phyloP scores from a whole-genome alignment of 2,888 invertebrate species.

The Rhingia rostrata region DNA sequence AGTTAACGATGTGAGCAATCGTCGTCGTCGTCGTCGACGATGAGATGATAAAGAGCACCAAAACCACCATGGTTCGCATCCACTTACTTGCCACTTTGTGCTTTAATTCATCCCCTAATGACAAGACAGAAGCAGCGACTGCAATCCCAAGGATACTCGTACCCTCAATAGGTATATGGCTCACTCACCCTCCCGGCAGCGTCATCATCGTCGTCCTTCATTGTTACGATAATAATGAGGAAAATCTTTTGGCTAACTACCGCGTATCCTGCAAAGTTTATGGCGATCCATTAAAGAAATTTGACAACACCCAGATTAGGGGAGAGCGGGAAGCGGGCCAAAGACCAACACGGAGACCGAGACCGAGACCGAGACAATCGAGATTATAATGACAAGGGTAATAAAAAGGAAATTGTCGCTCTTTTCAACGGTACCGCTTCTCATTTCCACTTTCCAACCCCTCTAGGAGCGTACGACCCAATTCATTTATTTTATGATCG shows the following conservation, averaged over 20 bases:
- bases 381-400: slow-evolving; percentile 74
- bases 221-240: slow-evolving; percentile 71
- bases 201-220: slow-evolving; percentile 51
- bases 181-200: slow-evolving; percentile 12
- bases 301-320: slow-evolving; percentile 46
- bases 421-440: slow-evolving; percentile 36
- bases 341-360: slow-evolving; percentile 1
- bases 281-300: slow-evolving; percentile 69
- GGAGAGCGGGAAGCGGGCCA: slow-evolving; percentile 5
- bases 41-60: slow-evolving; percentile 27
- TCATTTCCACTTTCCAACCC: slow-evolving; percentile 24
- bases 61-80: slow-evolving; percentile 30
- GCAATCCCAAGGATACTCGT: slow-evolving; percentile 28
- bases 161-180: no score
- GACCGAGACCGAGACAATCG: slow-evolving; percentile 58
- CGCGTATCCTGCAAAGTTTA: slow-evolving; percentile 72
- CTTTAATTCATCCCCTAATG: slow-evolving; percentile 74
- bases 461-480: slow-evolving; percentile 37
- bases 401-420: slow-evolving; percentile 73
- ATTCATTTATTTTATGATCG: slow-evolving; percentile 74
- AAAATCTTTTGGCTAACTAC: slow-evolving; percentile 74
- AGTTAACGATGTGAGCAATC: slow-evolving; percentile 57
- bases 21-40: not conserved
- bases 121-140: slow-evolving; percentile 34
- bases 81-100: slow-evolving; percentile 70